Base-by-base conservation (phyloP, 2,888 invertebrate genomes). In the Andrena camellia region DNA sequence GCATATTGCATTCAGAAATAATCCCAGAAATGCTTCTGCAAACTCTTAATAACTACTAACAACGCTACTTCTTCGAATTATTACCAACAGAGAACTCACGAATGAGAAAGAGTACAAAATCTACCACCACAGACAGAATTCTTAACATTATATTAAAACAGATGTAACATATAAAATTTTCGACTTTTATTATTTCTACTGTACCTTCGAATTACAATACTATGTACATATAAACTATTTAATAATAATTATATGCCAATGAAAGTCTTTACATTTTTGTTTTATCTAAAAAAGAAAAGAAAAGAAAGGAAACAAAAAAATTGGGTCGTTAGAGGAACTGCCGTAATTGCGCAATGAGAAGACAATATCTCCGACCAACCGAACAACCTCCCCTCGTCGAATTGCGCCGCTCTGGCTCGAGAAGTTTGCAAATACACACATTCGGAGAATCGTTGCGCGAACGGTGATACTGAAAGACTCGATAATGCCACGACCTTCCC, bases 151-250 rank as follows among this genome's bases (percentile, higher is more conserved):
- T 17, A 52, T 33, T 48, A 67, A 10, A 75, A 48, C 57, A 42
- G 50, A 52, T 73, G 17, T 82, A 66, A 83, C 73, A 78, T 76
- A 77, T 82, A 75, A 83, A 73, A 78, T 54, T 83, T 77, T n/a
- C 76, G 66, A 75, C 57, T 59, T 85, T 83, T 77, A 89, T 89
- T 86, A 54, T 75, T 75, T 59, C 77, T 79, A 81, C 85, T 88
- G 86, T 75, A 87, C 74, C 84, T 86, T 81, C 69, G 78, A 81
- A 73, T 90, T 88, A 87, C 79, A 90, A 77, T 89, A 85, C 78
- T 89, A 90, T 90, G 60, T 89, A 90, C 88, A 90, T 72, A 78
- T 75, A 81, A 83, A 81, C 78, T 85, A 90, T 85, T 70, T 80
- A 81, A 80, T 81, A 84, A 80, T 84, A 83, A 88, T 87, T 80